phyloP scores from a whole-genome alignment of 2,888 invertebrate genomes.

The Callimorpha dominula region DNA sequence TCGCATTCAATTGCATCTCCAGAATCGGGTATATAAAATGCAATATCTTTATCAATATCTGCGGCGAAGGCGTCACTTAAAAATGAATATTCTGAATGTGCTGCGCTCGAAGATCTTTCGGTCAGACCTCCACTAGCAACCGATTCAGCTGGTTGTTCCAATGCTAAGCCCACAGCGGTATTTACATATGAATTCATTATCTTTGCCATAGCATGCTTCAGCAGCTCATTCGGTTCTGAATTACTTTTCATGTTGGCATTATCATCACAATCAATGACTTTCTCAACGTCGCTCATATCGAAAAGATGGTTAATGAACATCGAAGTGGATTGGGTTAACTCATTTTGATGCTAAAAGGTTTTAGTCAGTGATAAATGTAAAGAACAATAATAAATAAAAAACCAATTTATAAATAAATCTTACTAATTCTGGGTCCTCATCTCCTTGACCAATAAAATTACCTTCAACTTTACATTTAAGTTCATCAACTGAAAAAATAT shows the following conservation, averaged over 20 bases:
- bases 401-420: conserved; percentile 25
- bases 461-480: conserved; percentile 51
- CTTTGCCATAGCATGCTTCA: conserved; percentile 61
- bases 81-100: conserved; percentile 67
- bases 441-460: conserved; percentile 77
- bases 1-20: conserved; percentile 29
- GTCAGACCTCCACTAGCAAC: conserved; percentile 32
- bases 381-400: conserved; percentile 5
- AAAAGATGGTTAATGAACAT: conserved; percentile 76
- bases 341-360: conserved; percentile 58
- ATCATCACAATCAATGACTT: conserved; percentile 54
- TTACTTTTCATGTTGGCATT: conserved; percentile 46
- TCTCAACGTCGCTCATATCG: conserved; percentile 78
- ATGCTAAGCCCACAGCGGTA: conserved; percentile 56
- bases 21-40: conserved; percentile 60
- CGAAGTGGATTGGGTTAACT: conserved; percentile 69
- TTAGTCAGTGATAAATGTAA: conserved; percentile 4
- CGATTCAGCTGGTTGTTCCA: conserved; percentile 44
- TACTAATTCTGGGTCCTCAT: conserved; percentile 71
- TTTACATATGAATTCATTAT: conserved; percentile 68
- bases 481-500: conserved; percentile 51
- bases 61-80: conserved; percentile 60
- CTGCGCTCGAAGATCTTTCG: conserved; percentile 48
- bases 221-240: conserved; percentile 51
- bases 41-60: conserved; percentile 56